Evolutionary conservation across 2,113 vertebrate genomes (phyloP).

Genomic region (Prunella fulvescens): DNA sequence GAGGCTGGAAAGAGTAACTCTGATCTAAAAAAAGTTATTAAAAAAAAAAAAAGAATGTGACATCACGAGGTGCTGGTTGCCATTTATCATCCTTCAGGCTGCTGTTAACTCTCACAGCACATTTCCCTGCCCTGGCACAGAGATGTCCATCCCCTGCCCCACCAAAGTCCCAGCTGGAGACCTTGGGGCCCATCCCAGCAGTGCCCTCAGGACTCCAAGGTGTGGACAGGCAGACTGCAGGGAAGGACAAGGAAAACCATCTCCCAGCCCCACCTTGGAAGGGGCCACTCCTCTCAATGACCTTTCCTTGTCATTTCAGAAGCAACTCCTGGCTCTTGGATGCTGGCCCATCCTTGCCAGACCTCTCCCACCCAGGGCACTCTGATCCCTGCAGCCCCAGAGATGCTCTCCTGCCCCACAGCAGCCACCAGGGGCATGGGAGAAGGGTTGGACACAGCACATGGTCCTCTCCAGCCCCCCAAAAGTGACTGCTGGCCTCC

Average conservation of each 20-base stretch:
- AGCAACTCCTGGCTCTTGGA: background rate
- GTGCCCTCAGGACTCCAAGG: rapidly evolving
- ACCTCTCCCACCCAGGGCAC: background rate
- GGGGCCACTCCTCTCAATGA: background rate
- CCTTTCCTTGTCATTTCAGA: background rate
- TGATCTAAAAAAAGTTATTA: background rate
- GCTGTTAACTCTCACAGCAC: background rate
- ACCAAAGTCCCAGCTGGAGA: background rate
- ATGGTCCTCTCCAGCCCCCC: background rate
- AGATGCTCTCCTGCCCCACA: background rate
- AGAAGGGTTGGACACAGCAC: background rate
- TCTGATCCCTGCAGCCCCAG: background rate
- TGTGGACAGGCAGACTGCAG: background rate
- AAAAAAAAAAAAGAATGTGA: background rate
- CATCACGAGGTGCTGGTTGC: background rate
- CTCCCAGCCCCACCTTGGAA: background rate
- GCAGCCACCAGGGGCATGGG: background rate
- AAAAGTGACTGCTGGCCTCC: background rate
- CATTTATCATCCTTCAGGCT: background rate
- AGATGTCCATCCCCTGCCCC: too few species aligned
- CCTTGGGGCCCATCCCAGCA: background rate
- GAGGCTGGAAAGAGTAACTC: background rate
- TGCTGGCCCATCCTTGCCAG: background rate
- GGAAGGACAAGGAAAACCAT: background rate
- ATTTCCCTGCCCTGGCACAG: background rate